Evolutionary conservation across 1,140 invertebrate genomes (phyloP), one percentile per base, ranked within the genome.

Genomic region (Argopecten irradians): DNA sequence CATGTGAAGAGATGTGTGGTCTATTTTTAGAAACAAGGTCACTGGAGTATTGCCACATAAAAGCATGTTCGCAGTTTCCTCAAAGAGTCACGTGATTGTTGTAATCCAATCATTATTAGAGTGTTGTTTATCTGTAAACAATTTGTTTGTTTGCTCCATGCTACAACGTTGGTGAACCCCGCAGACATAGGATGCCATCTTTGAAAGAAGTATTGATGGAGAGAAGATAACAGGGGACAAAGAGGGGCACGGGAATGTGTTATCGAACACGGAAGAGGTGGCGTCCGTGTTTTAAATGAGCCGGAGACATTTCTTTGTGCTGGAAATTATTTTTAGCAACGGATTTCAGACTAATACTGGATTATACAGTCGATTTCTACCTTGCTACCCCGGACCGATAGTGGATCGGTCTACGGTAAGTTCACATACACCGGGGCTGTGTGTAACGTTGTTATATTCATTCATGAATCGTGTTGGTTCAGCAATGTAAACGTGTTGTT

Each of bases 71-170:
- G 88, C 90, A 88, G 92, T 90, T 91, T 90, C 91, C 90, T 92
- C 91, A 89, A 89, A 91, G 90, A 90, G 90, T 91, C 92, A 93
- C 92, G 92, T 93, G 92, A 93, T 91, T 86, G 89, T 88, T 92
- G 87, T 89, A 93, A 93, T 93, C 93, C 93, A 93, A 94, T 94
- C 91, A 91, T 90, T 92, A 92, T 89, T 92, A 91, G 90, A 91
- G 89, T 89, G 92, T 92, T 93, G 93, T 93, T 94, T 94, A 93
- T 93, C 93, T 89, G 93, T 94, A 93, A 93, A 94, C 93, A 94
- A 94, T 90, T 94, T 94, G 93, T 94, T 94, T 94, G 92, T 93
- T 92, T 92, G 93, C 92, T 90, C 93, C 93, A 86, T 94, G 93
- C 89, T 88, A 87, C 89, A 89, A 84, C 86, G 89, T 85, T 90